Base-by-base conservation (phyloP, 2,888 invertebrate genomes). In the Agriotes lineatus region DNA sequence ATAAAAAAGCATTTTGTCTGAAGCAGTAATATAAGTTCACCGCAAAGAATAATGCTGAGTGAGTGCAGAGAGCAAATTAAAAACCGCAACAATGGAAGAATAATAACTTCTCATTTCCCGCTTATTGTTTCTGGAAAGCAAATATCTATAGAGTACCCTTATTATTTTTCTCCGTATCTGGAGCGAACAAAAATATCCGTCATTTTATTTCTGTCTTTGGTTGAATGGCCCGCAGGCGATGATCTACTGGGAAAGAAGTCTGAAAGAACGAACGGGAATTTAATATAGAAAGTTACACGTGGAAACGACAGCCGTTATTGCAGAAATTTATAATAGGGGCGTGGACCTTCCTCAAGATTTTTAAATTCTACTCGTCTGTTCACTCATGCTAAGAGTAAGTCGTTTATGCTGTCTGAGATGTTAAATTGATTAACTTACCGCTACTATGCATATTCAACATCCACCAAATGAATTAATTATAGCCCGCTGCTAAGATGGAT, bases 141-240 rank as follows among this genome's bases (percentile, higher is more conserved):
- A 48, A 12, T 48, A 48, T 48, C 48, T 48, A 14, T 48, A 48
- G 10, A 44, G 19, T 44, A 12, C 48, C n/a, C 10, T 20, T 19
- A 48, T 48, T 48, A 48, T 48, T 48, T 48, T 48, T 48, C 12
- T 48, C 25, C 48, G 25, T 48, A 19, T 45, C 45, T 19, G 45
- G 2, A 25, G 12, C 48, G 48, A 48, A 25, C 48, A 48, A 48
- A 48, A 48, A 48, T 48, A 12, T 48, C 22, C 12, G 22, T 25
- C 25, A 48, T 48, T 48, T 45, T 20, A 18, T 20, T 45, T n/a
- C 20, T 19, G 45, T 48, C 5, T 25, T 12, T 6, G 3, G 3
- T 12, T 48, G 22, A 48, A 22, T 48, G 19, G 25, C 48, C 48
- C 22, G 12, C n/a, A 48, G 22, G 48, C 22, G 18, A 10, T 25